These are phyloP conservation scores for Crotalus horridus DNA, from an alignment of 2,113 vertebrate species.

Conservation along the genomic window DNA sequence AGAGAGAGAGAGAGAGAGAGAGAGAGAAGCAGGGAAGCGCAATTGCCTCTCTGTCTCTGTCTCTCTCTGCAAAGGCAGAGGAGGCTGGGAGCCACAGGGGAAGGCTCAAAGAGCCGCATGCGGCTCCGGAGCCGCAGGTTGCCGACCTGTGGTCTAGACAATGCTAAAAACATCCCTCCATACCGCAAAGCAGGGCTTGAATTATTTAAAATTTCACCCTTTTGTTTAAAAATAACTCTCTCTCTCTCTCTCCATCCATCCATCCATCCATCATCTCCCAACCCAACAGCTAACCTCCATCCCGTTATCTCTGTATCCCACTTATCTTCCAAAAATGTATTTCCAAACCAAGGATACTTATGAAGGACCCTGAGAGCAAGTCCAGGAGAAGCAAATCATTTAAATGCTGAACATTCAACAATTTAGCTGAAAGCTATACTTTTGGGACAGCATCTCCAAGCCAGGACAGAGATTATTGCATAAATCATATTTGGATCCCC, in stretches of 20 bases:
- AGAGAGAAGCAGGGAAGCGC: no score
- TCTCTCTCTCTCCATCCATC: no score
- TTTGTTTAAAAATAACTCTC: slow-evolving; percentile 54
- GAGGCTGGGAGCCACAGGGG: no score
- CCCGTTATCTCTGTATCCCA: slow-evolving; percentile 30
- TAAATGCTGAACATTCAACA: neutral
- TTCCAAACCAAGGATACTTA: neutral
- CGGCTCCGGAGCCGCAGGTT: no score
- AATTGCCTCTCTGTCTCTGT: no score
- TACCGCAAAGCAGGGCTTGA: slow-evolving; percentile 69
- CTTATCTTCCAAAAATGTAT: neutral
- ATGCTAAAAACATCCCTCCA: slow-evolving; percentile 65
- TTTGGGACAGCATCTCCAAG: neutral
- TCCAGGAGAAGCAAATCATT: neutral
- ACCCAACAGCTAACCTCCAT: neutral
- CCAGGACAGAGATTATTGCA: neutral
- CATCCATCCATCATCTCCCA: no score
- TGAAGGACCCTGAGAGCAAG: neutral
- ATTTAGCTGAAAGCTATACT: neutral
- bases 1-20: no score
- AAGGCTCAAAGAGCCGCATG: no score
- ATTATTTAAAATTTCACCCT: slow-evolving; percentile 69
- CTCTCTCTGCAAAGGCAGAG: no score
- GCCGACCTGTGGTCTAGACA: no score
- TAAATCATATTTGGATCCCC: neutral